Evolutionary conservation across 2,888 invertebrate genomes (phyloP), one percentile per base, ranked within the genome.

Genomic region (Sacculina carcini): DNA sequence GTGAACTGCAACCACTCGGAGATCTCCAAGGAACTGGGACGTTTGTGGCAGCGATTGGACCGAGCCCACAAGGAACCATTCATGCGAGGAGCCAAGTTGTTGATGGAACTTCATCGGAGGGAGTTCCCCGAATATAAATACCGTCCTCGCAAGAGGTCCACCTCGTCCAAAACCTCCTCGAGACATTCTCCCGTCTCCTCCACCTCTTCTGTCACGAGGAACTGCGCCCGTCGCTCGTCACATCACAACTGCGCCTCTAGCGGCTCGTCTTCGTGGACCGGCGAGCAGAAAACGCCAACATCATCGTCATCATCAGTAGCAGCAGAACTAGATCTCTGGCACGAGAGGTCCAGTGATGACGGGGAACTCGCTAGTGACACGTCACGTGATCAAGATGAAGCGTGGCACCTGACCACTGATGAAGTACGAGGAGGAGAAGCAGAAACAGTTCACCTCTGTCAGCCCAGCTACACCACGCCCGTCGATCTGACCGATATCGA

Each of bases 41-140:
- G 28, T 29, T 21, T 51, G 26, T 53, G 53, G 53, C 50, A 53
- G 44, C 42, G 51, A 26, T 38, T 53, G 3, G 42, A 9, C 5
- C 44, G 46, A 7, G 44, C 40, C 34, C 23, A 28, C n/a, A 53
- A 53, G 36, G 32, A 44, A 9, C 53, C 53, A n/a, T 53, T 51
- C 44, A 53, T 50, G 19, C 46, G 19, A 23, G 53, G 51, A 6
- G 50, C 53, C 21, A 50, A 53, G 36, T 38, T 29, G 23, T 44
- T 53, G 31, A 26, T 50, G 5, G 39, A 28, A 14, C 42, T 53
- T 19, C 53, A 53, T 28, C 32, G 50, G n/a, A 26, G 34, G 7
- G 53, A 53, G 34, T 53, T 51, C 23, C 53, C 51, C 19, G 53
- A 48, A n/a, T 53, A 53, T 32, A 53, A 53, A 36, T 53, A 53